A percentile compares a stretch with the other conserved stretches of the same genome.
These are phyloP conservation scores for Rhynchophorus ferrugineus DNA, from an alignment of 1,140 invertebrate genomes.

Conservation along the genomic window DNA sequence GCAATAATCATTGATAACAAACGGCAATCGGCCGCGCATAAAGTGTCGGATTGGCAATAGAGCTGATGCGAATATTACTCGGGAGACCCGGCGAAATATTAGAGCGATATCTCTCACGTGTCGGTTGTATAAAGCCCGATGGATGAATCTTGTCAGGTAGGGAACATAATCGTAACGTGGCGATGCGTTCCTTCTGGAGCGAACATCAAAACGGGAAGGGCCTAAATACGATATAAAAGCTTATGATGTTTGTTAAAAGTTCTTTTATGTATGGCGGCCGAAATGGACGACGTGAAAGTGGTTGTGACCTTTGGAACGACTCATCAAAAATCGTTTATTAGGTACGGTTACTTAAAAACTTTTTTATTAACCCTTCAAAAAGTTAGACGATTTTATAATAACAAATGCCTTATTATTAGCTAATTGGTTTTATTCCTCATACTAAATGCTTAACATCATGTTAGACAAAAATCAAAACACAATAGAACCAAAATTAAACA, in stretches of 20 bases:
- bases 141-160: slow-evolving; percentile 27
- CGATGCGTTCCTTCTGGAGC: slow-evolving; percentile 15
- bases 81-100: slow-evolving; percentile 32
- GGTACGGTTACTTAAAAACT: too few species aligned
- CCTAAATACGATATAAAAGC: slow-evolving; percentile 11
- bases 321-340: too few species aligned
- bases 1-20: slow-evolving; percentile 36
- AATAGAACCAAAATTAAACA: too few species aligned
- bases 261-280: too few species aligned
- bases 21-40: slow-evolving; percentile 31
- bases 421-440: too few species aligned
- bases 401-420: too few species aligned
- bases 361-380: too few species aligned
- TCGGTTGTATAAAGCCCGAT: slow-evolving; percentile 25
- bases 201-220: slow-evolving; percentile 7
- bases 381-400: too few species aligned
- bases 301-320: too few species aligned
- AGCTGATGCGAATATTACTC: slow-evolving; percentile 35
- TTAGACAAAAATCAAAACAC: too few species aligned
- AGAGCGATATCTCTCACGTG: slow-evolving; percentile 30
- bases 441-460: too few species aligned
- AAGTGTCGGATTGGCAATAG: slow-evolving; percentile 30
- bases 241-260: slow-evolving; percentile 8
- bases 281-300: too few species aligned
- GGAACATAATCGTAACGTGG: slow-evolving; percentile 25